phyloP scores from a whole-genome alignment of 2,113 vertebrate genomes.

The Sorex araneus region DNA sequence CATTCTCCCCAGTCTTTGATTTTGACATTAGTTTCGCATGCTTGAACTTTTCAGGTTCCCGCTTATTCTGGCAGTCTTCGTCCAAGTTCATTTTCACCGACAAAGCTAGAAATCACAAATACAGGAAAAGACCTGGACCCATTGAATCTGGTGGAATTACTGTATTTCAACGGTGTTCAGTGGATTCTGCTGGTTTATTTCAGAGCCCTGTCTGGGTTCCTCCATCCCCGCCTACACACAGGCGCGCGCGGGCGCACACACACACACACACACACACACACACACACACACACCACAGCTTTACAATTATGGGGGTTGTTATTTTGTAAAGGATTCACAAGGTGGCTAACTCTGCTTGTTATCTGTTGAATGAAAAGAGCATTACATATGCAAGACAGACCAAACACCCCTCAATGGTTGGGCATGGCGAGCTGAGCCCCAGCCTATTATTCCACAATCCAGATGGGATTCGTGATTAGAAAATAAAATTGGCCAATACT shows the following conservation, averaged over 20 bases:
- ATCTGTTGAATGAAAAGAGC: constrained; percentile 65
- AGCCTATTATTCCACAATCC: constrained; percentile 63
- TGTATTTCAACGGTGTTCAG: constrained; percentile 58
- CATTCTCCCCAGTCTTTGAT: not conserved
- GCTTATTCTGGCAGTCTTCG: constrained; percentile 22
- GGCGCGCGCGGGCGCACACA: too few species aligned
- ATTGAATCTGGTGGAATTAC: constrained; percentile 27
- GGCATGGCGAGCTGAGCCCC: not conserved
- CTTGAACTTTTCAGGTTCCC: constrained; percentile 61
- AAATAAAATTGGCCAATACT: constrained; percentile 77
- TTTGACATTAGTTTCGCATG: constrained; percentile 66
- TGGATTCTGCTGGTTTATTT: constrained; percentile 69
- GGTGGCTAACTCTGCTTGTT: constrained; percentile 51
- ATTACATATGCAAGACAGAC: constrained; percentile 29
- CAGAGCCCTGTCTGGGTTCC: constrained; percentile 57
- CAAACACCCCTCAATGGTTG: not conserved
- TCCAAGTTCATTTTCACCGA: constrained; percentile 50
- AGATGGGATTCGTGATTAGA: constrained; percentile 78
- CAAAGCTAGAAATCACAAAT: constrained; percentile 45
- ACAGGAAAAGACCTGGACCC: constrained; percentile 60
- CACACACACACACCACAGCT: not conserved
- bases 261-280: not conserved
- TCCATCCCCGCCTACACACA: too few species aligned
- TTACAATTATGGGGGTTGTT: constrained; percentile 51
- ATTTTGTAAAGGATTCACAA: constrained; percentile 58